A percentile compares a stretch with the other conserved stretches of the same genome.
These are phyloP conservation scores for Orientallactaga sibirica DNA, from an alignment of 2,797 vertebrate genomes.

Conservation along the genomic window DNA sequence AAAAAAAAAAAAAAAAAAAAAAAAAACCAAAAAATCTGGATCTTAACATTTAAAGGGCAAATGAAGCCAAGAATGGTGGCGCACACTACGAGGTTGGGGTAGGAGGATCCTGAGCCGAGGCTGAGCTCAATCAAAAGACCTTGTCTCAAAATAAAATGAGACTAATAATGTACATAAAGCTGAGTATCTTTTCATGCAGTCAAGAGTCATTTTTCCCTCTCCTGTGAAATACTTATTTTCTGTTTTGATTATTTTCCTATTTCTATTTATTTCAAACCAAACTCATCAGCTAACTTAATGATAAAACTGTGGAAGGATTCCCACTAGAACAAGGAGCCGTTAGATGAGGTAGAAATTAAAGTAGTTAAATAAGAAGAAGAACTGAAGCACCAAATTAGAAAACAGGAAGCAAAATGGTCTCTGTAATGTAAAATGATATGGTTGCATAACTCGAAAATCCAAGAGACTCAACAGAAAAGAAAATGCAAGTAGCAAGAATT, in stretches of 20 bases:
- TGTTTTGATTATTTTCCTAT: slow-evolving; percentile 61
- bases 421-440: slow-evolving; percentile 30
- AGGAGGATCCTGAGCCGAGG: neutral
- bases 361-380: slow-evolving; percentile 67
- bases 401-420: slow-evolving; percentile 54
- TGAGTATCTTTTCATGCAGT: neutral
- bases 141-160: neutral
- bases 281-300: slow-evolving; percentile 44
- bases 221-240: slow-evolving; percentile 36
- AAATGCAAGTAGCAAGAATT: slow-evolving; percentile 40
- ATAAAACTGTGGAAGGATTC: slow-evolving; percentile 42
- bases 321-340: slow-evolving; percentile 44
- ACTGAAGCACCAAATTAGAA: slow-evolving; percentile 63
- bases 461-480: slow-evolving; percentile 44
- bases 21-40: neutral
- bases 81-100: neutral
- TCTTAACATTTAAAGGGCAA: slow-evolving; percentile 12
- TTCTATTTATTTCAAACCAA: slow-evolving; percentile 61
- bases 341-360: slow-evolving; percentile 65
- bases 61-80: too few species aligned
- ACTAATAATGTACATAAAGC: neutral
- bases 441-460: slow-evolving; percentile 62
- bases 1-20: neutral
- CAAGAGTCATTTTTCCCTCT: slow-evolving; percentile 34
- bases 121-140: neutral